Evolutionary conservation across 2,888 invertebrate species (phyloP).

Genomic region (Calliopum simillimum): DNA sequence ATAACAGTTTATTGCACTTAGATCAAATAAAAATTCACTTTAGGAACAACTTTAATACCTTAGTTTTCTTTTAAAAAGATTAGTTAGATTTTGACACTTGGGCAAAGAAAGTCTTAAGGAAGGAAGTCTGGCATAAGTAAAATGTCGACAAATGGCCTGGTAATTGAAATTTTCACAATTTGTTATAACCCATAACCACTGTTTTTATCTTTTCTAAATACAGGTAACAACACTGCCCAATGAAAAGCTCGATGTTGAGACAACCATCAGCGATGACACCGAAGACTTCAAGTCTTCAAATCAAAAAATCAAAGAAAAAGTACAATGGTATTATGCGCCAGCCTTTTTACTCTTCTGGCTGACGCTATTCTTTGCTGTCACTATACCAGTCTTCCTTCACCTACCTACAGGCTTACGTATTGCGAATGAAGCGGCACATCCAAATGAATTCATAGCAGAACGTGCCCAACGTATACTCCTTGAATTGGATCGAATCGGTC

Average conservation of each 20-base stretch:
- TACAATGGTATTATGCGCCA: slow-evolving; percentile 56
- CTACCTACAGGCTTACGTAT: slow-evolving; percentile 55
- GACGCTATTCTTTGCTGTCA: slow-evolving; percentile 55
- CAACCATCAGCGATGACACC: too few species aligned
- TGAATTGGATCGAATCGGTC: slow-evolving; percentile 75
- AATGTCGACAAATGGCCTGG: not conserved
- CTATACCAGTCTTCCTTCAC: slow-evolving; percentile 50
- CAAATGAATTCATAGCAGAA: slow-evolving; percentile 74
- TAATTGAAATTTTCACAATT: not conserved
- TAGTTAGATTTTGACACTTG: not conserved
- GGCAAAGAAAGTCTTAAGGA: not conserved
- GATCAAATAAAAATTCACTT: too few species aligned
- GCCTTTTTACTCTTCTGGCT: slow-evolving; percentile 58
- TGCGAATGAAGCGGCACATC: slow-evolving; percentile 49
- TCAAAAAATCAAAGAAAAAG: slow-evolving; percentile 34
- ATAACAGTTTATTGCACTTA: too few species aligned
- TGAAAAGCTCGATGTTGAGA: not conserved
- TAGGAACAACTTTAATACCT: too few species aligned
- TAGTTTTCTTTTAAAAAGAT: too few species aligned
- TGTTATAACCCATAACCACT: not conserved
- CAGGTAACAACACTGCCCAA: slow-evolving; percentile 23
- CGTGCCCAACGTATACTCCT: slow-evolving; percentile 74
- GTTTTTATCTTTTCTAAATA: not conserved
- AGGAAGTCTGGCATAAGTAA: not conserved
- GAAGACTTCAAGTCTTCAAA: not conserved